Percentiles rank a stretch among this genome's conserved stretches.
phyloP scores from a whole-genome alignment of 35 echinoderm and acorn worm genomes.

The Lytechinus pictus region DNA sequence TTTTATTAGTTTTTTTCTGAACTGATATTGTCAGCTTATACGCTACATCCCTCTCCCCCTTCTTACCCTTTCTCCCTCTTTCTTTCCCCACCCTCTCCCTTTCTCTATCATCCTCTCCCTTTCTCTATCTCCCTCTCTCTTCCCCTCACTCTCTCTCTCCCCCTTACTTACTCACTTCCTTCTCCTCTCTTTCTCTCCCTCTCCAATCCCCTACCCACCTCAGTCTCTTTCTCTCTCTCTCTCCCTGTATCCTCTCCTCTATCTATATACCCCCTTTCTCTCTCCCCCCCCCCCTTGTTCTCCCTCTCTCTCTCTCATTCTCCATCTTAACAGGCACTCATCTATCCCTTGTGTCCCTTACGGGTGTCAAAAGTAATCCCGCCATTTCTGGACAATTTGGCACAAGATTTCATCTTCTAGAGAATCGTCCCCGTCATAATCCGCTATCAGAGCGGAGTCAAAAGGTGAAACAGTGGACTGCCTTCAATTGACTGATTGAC shows the following conservation, averaged over 20 bases:
- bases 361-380: neutral
- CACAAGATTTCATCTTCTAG: neutral
- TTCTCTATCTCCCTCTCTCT: no score
- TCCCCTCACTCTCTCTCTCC: neutral
- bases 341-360: neutral
- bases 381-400: neutral
- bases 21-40: no score
- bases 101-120: no score
- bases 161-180: neutral
- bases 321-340: neutral
- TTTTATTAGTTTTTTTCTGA: no score
- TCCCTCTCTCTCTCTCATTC: neutral
- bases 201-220: neutral
- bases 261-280: neutral
- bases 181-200: neutral
- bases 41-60: no score
- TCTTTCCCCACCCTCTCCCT: no score
- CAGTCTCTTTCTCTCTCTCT: neutral
- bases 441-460: neutral
- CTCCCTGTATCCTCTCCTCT: neutral
- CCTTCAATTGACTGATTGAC: slow-evolving; percentile 2
- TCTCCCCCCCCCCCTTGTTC: neutral
- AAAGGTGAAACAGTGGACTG: neutral
- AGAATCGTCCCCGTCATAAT: neutral
- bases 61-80: no score